Percentiles rank a stretch among this genome's conserved stretches.
Evolutionary conservation across 2,888 invertebrate species (phyloP).

Genomic region (Drosophila imparisetae): DNA sequence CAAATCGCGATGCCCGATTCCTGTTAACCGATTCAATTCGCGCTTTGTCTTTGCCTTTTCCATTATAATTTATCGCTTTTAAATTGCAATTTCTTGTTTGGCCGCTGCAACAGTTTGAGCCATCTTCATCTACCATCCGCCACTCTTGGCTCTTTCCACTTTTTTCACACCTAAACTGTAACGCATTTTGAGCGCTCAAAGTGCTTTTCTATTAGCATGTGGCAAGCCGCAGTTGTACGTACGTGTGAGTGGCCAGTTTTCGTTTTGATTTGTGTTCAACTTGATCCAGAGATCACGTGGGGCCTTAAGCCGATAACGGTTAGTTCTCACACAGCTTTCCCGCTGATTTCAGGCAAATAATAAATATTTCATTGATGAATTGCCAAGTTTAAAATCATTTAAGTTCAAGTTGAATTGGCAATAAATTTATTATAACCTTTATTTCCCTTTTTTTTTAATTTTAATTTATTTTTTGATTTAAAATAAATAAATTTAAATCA

Average conservation of each 20-base stretch:
- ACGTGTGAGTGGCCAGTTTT: constrained; percentile 25
- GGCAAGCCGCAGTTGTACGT: constrained; percentile 34
- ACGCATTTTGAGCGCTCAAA: constrained; percentile 59
- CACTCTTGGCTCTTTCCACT: neutral
- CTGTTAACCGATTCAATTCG: constrained; percentile 36
- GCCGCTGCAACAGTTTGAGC: constrained; percentile 21
- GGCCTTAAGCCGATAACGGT: constrained; percentile 41
- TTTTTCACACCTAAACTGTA: constrained; percentile 76
- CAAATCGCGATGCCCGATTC: constrained; percentile 33
- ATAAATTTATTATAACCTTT: neutral
- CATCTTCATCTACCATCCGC: constrained; percentile 9
- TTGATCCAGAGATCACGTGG: constrained; percentile 49
- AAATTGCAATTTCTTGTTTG: constrained; percentile 78
- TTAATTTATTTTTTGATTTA: neutral
- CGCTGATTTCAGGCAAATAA: constrained; percentile 38
- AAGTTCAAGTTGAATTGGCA: neutral
- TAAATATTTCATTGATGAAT: constrained; percentile 11
- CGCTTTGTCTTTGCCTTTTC: constrained; percentile 62
- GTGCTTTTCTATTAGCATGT: constrained; percentile 75
- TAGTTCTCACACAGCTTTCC: constrained; percentile 44
- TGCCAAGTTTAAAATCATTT: constrained; percentile 1
- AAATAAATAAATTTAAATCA: neutral
- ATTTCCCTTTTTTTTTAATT: neutral
- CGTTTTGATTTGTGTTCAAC: constrained; percentile 51
- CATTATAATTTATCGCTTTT: constrained; percentile 75